phyloP scores from a whole-genome alignment of 1,140 invertebrate species.

The Eurosta solidaginis region DNA sequence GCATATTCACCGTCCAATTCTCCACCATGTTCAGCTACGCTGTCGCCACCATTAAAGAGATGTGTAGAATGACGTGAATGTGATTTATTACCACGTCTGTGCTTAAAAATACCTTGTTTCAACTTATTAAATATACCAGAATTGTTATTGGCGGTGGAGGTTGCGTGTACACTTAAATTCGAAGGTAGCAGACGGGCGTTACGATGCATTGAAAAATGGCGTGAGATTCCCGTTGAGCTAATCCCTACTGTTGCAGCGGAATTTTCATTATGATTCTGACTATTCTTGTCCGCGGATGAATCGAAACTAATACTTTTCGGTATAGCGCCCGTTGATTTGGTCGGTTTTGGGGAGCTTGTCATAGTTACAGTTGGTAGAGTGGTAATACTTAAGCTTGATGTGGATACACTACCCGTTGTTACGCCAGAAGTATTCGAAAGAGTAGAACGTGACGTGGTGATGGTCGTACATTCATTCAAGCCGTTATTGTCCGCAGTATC shows the following conservation, averaged over 20 bases:
- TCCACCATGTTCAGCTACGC: not conserved
- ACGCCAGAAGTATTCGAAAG: not conserved
- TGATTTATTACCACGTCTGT: conserved; percentile 65
- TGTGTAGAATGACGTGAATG: conserved; percentile 56
- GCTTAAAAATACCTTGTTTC: conserved; percentile 68
- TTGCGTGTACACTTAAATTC: not conserved
- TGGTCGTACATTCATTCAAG: not conserved
- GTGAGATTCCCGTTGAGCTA: not conserved
- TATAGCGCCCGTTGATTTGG: conserved; percentile 77
- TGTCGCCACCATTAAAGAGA: not conserved
- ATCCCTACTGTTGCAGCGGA: not conserved
- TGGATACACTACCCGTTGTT: not conserved
- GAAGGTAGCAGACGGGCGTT: not conserved
- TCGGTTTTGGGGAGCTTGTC: conserved; percentile 59
- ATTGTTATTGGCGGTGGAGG: conserved; percentile 45
- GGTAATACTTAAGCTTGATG: not conserved
- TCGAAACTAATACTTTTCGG: conserved; percentile 92
- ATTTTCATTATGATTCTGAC: conserved; percentile 31
- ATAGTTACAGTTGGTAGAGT: not conserved
- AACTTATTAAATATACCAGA: conserved; percentile 71
- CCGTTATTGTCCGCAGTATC: conserved; percentile 36
- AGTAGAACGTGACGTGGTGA: not conserved
- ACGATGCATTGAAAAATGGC: not conserved
- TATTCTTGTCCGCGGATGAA: conserved; percentile 78
- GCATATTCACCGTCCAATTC: conserved; percentile 15